A percentile compares a stretch with the other conserved stretches of the same genome.
These are phyloP conservation scores for Pelodiscus sinensis DNA, from an alignment of 2,113 vertebrate genomes.

Conservation along the genomic window DNA sequence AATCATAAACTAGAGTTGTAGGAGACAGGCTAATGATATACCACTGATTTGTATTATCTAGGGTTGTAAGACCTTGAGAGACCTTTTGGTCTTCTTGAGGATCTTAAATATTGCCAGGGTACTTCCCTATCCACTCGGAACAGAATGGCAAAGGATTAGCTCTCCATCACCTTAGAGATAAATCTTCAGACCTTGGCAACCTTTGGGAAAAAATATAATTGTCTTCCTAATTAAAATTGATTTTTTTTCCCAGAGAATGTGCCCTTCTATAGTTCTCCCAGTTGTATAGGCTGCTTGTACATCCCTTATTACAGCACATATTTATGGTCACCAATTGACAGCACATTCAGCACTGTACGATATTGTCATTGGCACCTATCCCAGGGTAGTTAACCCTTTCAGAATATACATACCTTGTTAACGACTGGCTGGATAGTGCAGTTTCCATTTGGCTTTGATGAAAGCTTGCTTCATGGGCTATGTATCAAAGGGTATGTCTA, in stretches of 20 bases:
- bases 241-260: slow-evolving; percentile 67
- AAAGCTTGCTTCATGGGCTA: not conserved
- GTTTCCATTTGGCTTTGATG: not conserved
- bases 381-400: slow-evolving; percentile 20
- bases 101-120: slow-evolving; percentile 59
- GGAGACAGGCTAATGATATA: slow-evolving; percentile 50
- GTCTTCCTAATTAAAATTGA: slow-evolving; percentile 80
- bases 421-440: not conserved
- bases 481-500: too few relatives aligned
- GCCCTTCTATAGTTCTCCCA: slow-evolving; percentile 63
- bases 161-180: slow-evolving; percentile 72
- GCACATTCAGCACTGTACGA: slow-evolving; percentile 46
- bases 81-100: slow-evolving; percentile 46
- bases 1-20: slow-evolving; percentile 52
- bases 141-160: slow-evolving; percentile 60
- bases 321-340: slow-evolving; percentile 63
- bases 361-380: slow-evolving; percentile 13
- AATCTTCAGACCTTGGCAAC: slow-evolving; percentile 72
- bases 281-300: slow-evolving; percentile 52
- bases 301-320: slow-evolving; percentile 62
- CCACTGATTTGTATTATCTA: slow-evolving; percentile 64
- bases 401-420: slow-evolving; percentile 12
- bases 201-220: slow-evolving; percentile 75
- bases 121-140: slow-evolving; percentile 38
- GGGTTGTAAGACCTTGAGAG: slow-evolving; percentile 53